These are phyloP conservation scores for Spodoptera littoralis DNA, from an alignment of 2,888 invertebrate genomes.

Conservation along the genomic window DNA sequence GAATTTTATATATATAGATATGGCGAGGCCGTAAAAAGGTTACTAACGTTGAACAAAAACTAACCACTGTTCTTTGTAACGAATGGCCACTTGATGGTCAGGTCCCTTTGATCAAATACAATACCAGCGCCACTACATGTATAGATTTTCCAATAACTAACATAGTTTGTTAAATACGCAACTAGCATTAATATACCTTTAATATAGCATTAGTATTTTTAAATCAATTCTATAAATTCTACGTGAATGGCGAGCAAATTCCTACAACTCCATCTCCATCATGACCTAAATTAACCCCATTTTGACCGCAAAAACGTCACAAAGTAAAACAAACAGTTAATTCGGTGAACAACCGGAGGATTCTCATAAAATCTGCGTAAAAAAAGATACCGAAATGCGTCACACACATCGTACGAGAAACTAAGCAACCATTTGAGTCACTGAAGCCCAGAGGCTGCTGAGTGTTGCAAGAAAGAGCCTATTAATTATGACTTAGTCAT, in stretches of 20 bases:
- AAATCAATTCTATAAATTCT: too few species aligned
- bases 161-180: too few species aligned
- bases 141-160: too few species aligned
- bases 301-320: conserved; percentile 43
- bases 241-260: conserved; percentile 17
- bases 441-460: conserved; percentile 29
- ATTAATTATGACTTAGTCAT: conserved; percentile 36
- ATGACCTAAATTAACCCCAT: conserved; percentile 6
- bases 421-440: conserved; percentile 43
- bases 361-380: conserved; percentile 28
- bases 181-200: too few species aligned
- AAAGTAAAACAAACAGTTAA: conserved; percentile 31
- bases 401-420: conserved; percentile 27
- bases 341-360: conserved; percentile 31
- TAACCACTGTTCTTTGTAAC: not conserved
- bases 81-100: too few species aligned
- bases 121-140: too few species aligned
- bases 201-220: too few species aligned
- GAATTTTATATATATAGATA: too few species aligned
- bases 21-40: conserved; percentile 30
- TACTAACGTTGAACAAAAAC: conserved; percentile 19
- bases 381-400: conserved; percentile 36
- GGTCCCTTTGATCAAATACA: too few species aligned
- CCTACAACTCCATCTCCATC: conserved; percentile 6
- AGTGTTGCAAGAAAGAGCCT: conserved; percentile 27